These are phyloP conservation scores for Taeniopygia guttata DNA, from an alignment of 2,797 vertebrate species.

Conservation along the genomic window DNA sequence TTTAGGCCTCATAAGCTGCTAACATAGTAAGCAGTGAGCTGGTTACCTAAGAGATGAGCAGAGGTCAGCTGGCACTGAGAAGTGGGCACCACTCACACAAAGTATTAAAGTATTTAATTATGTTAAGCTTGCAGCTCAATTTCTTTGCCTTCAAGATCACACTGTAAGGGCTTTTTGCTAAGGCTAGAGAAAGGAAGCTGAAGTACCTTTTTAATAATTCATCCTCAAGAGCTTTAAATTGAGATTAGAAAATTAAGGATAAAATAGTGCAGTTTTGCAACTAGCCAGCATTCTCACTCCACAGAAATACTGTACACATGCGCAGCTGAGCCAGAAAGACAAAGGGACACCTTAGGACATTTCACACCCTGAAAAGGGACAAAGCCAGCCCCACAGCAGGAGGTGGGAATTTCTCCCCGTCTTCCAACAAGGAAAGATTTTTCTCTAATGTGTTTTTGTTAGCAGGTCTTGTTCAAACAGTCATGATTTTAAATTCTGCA, in stretches of 20 bases:
- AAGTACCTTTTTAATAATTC: constrained; percentile 10
- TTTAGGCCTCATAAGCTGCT: neutral
- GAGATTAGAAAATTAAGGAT: constrained; percentile 8
- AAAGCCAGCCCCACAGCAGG: neutral
- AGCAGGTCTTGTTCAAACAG: neutral
- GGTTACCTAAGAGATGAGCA: neutral
- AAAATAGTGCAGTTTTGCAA: neutral
- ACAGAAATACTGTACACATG: neutral
- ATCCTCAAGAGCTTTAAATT: neutral
- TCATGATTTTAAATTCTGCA: neutral
- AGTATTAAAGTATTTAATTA: neutral
- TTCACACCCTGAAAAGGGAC: neutral
- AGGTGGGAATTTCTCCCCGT: neutral
- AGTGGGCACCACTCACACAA: neutral
- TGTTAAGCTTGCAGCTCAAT: neutral
- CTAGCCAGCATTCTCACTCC: neutral
- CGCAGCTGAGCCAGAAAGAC: neutral
- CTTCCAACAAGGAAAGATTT: neutral
- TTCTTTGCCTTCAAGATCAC: neutral
- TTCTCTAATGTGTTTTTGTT: neutral
- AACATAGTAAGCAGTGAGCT: neutral
- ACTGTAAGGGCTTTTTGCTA: neutral
- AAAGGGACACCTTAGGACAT: neutral
- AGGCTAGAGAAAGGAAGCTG: neutral
- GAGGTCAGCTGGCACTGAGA: neutral